These are phyloP conservation scores for Antheraea assamensis DNA, from an alignment of 2,888 invertebrate species.

Conservation along the genomic window DNA sequence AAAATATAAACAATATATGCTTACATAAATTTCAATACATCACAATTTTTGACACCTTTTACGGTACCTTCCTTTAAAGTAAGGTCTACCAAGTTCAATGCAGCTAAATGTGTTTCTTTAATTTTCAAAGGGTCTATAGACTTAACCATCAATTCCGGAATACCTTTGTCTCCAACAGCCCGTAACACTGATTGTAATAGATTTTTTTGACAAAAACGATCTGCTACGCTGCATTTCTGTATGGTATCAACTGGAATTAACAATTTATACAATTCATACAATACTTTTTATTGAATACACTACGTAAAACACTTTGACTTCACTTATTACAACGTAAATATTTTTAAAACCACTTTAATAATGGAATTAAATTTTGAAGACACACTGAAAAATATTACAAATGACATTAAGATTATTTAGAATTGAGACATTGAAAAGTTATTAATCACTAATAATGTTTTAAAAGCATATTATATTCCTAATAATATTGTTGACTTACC, in stretches of 20 bases:
- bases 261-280: neutral
- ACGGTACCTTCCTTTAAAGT: slow-evolving; percentile 44
- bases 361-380: neutral
- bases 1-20: slow-evolving; percentile 15
- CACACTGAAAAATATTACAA: no score
- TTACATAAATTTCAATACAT: slow-evolving; percentile 37
- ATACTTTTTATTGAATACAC: neutral
- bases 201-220: slow-evolving; percentile 41
- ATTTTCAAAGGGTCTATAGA: slow-evolving; percentile 48
- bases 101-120: slow-evolving; percentile 32
- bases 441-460: neutral
- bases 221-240: slow-evolving; percentile 44
- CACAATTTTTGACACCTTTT: slow-evolving; percentile 47
- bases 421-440: neutral
- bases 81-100: slow-evolving; percentile 39
- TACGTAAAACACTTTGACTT: neutral
- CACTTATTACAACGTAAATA: neutral
- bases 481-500: neutral
- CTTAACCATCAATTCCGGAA: slow-evolving; percentile 44
- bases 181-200: slow-evolving; percentile 34
- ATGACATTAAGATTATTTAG: neutral
- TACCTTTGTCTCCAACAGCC: slow-evolving; percentile 39
- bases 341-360: neutral
- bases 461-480: neutral
- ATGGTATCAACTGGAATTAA: slow-evolving; percentile 30